Conservation (phyloP, 2,888 invertebrate genomes). For the Philhelius pedissequus region DNA sequence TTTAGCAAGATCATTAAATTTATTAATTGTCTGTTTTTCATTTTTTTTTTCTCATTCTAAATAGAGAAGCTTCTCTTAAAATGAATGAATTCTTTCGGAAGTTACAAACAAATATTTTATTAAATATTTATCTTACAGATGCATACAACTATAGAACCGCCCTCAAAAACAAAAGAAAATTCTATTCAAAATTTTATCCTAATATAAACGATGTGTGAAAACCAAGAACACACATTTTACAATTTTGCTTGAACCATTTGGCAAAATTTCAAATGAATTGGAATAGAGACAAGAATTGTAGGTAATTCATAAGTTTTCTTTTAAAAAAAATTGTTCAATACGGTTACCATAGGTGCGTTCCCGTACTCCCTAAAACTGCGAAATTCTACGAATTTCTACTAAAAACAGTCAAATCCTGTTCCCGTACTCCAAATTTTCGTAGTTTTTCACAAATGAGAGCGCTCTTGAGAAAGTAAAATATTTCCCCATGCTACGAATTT, state of each 20-base stretch:
- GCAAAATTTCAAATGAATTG: constrained; percentile 31
- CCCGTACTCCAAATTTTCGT: no score
- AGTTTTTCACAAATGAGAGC: no score
- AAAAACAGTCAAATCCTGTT: no score
- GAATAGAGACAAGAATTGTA: constrained; percentile 11
- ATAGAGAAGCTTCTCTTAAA: background rate
- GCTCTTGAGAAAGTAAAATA: no score
- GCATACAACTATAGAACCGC: background rate
- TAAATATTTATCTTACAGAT: background rate
- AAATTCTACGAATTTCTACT: no score
- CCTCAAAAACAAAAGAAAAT: background rate
- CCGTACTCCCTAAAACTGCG: no score
- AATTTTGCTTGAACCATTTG: constrained; percentile 19
- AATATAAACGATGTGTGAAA: constrained; percentile 33
- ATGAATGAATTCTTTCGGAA: background rate
- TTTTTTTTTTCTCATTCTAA: background rate
- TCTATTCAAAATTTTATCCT: background rate
- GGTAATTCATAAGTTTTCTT: constrained; percentile 43
- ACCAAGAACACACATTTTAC: constrained; percentile 20
- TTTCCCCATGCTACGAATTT: no score
- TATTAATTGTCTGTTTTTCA: background rate
- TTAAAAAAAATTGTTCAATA: background rate
- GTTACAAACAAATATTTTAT: background rate
- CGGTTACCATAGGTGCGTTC: background rate
- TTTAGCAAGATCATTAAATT: background rate